Conservation (phyloP, 2,888 invertebrate genomes). For the Pseudococcus jackbeardsleyi region DNA sequence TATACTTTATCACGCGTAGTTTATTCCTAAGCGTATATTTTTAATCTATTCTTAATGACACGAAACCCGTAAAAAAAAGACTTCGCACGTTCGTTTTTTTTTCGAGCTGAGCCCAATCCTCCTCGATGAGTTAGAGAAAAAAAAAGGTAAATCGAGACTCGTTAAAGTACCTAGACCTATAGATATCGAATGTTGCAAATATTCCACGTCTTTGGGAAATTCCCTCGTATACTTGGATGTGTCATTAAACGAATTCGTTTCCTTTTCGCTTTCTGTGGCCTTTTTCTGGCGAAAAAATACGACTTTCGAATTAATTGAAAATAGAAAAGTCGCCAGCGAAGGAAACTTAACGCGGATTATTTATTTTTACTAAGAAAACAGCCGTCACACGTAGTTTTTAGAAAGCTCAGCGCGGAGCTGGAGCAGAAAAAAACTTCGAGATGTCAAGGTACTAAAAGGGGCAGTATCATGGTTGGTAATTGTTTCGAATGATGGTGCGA, state of each 20-base stretch:
- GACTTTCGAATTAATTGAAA: slow-evolving; percentile 22
- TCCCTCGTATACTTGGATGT: not conserved
- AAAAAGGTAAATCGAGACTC: not conserved
- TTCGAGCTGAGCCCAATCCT: not conserved
- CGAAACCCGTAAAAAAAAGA: not conserved
- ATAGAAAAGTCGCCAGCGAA: not conserved
- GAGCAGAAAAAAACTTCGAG: not conserved
- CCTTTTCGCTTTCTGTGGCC: not conserved
- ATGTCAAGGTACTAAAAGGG: not conserved
- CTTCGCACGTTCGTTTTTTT: slow-evolving; percentile 7
- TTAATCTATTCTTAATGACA: slow-evolving; percentile 40
- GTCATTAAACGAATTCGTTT: slow-evolving; percentile 16
- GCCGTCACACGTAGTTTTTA: slow-evolving; percentile 4
- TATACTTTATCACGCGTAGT: not conserved
- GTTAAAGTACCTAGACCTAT: not conserved
- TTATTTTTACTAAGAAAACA: slow-evolving; percentile 9
- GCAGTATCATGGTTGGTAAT: not conserved
- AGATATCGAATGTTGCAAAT: slow-evolving; percentile 1
- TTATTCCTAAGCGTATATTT: not conserved
- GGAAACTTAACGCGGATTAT: slow-evolving; percentile 24
- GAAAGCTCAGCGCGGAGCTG: not conserved
- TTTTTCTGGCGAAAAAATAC: not conserved
- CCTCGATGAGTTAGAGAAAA: not conserved
- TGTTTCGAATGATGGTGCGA: not conserved
- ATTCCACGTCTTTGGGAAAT: not conserved